A percentile compares a stretch with the other conserved stretches of the same genome.
Evolutionary conservation across 2,888 invertebrate genomes (phyloP).

Genomic region (Synanthedon formicaeformis): DNA sequence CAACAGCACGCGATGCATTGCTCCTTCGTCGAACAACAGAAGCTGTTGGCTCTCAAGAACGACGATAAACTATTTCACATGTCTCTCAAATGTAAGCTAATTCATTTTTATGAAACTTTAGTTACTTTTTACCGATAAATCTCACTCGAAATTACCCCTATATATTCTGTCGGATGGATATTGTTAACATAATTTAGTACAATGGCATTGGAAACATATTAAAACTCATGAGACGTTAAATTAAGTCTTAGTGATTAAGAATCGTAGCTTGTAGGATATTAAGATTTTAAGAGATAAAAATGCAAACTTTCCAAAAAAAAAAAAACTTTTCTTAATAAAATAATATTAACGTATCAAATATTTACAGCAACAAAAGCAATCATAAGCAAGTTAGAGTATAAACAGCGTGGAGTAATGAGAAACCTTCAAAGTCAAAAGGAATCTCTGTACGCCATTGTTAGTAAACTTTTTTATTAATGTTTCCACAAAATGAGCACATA

Average conservation of each 20-base stretch:
- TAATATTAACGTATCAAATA: neutral
- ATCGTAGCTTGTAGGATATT: too few species aligned
- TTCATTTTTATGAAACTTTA: neutral
- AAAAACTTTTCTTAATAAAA: neutral
- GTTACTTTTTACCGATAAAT: neutral
- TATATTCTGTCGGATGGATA: too few species aligned
- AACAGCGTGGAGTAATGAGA: slow-evolving; percentile 51
- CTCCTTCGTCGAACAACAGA: slow-evolving; percentile 59
- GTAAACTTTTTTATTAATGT: slow-evolving; percentile 13
- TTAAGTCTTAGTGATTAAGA: too few species aligned
- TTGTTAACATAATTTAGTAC: too few species aligned
- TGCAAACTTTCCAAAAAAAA: neutral
- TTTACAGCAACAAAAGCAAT: slow-evolving; percentile 50
- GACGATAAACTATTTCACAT: slow-evolving; percentile 58
- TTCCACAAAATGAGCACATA: too few species aligned
- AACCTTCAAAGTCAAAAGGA: slow-evolving; percentile 70
- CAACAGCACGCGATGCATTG: slow-evolving; percentile 63
- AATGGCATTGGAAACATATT: too few species aligned
- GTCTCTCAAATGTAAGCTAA: slow-evolving; percentile 47
- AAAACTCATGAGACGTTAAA: too few species aligned
- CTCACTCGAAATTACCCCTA: neutral
- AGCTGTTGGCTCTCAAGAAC: slow-evolving; percentile 48
- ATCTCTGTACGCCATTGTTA: slow-evolving; percentile 71
- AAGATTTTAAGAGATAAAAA: too few species aligned
- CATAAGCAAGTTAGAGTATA: slow-evolving; percentile 52